phyloP scores from a whole-genome alignment of 2,797 vertebrate genomes.

The Alfaro cultratus region DNA sequence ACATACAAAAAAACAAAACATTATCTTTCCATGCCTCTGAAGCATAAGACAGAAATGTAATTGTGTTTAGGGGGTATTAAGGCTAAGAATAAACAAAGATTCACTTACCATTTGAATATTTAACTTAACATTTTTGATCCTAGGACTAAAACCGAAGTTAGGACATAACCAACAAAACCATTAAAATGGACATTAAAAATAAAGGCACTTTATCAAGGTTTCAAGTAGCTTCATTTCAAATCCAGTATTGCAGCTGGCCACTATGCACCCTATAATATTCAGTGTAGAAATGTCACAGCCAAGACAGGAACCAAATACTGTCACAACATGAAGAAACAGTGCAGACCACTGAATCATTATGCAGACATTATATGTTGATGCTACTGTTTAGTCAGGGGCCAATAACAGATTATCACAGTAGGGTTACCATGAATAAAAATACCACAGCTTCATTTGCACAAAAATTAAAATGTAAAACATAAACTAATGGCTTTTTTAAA shows the following conservation, averaged over 20 bases:
- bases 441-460: neutral
- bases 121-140: conserved; percentile 7
- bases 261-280: neutral
- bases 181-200: conserved; percentile 19
- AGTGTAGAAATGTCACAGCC: neutral
- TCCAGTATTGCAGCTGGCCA: conserved; percentile 9
- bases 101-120: conserved; percentile 3
- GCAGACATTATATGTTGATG: neutral
- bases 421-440: neutral
- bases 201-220: conserved; percentile 35
- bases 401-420: neutral
- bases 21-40: neutral
- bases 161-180: neutral
- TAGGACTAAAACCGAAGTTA: neutral
- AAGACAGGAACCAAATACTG: neutral
- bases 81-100: conserved; percentile 8
- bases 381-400: neutral
- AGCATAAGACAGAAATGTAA: neutral
- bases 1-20: neutral
- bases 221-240: neutral
- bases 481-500: neutral
- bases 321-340: neutral
- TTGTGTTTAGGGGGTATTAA: neutral
- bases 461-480: neutral
- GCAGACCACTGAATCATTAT: neutral